Base-by-base conservation (phyloP, 2,888 invertebrate genomes). In the Leucoptera coffeella region DNA sequence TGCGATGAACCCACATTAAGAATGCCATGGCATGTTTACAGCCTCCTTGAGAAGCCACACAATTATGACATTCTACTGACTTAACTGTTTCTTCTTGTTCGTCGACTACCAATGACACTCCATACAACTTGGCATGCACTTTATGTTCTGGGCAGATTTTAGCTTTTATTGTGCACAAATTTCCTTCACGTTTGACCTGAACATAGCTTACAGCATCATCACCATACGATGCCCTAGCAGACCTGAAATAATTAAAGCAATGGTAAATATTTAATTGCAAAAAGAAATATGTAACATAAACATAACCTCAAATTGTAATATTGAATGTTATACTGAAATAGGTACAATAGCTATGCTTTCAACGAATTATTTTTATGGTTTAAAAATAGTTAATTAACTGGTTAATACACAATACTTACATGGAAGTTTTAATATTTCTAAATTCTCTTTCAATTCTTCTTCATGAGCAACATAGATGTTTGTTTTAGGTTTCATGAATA, bases 1-100 rank as follows among this genome's bases (percentile, higher is more conserved):
- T 27, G 11, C 37, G 20, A 12, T 39, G 36, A 9, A 32, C 12
- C 38, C 39, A 35, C 35, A 33, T 33, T 7, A 36, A 22, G 30
- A 36, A 34, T 8, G 33, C 32, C 10, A 37, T 22, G 12, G 22
- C 23, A 29, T 35, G 33, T 27, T 35, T 37, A 10, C 33, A 30
- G 3, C 32, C 34, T 7, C 34, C 31, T 20, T 20, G 15, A 11
- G 12, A 20, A n/a, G 35, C 36, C 19, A 33, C 33, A 28, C 38
- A 38, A 22, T 33, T 36, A 22, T 36, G 26, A 32, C 35, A 38
- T 23, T 33, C 27, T 14, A 31, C 19, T 8, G 13, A 27, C 6
- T 19, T 2, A 12, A 37, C 27, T 23, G 23, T 24, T 21, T 32
- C 28, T 9, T 32, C 29, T 4, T 23, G 26, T 29, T 35, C 36